A percentile compares a stretch with the other conserved stretches of the same genome.
Evolutionary conservation across 2,888 invertebrate species (phyloP).

Genomic region (Caenorhabditis sp.): DNA sequence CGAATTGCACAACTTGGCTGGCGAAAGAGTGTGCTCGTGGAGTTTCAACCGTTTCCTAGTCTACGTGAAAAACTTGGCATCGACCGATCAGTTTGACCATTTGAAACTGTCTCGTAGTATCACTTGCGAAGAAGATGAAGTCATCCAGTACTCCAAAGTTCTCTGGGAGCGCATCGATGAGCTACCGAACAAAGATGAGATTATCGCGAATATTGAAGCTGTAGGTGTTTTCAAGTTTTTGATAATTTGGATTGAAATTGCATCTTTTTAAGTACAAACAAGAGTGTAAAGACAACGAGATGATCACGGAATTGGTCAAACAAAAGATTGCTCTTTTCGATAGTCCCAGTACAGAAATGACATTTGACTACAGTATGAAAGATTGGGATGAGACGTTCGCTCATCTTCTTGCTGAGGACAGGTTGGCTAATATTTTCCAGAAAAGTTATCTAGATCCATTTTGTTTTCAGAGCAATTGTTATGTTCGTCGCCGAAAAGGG

Average conservation of each 20-base stretch:
- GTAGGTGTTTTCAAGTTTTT: neutral
- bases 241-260: neutral
- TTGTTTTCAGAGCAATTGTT: conserved; percentile 4
- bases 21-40: conserved; percentile 11
- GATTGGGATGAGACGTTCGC: conserved; percentile 15
- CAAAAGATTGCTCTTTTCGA: conserved; percentile 2
- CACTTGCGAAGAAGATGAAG: conserved; percentile 11
- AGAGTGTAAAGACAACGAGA: conserved; percentile 3
- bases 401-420: neutral
- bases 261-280: conserved; percentile 9
- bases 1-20: conserved; percentile 9
- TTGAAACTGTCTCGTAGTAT: conserved; percentile 1
- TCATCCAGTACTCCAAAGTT: conserved; percentile 5
- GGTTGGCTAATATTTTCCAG: too few species aligned
- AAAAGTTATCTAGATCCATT: too few species aligned
- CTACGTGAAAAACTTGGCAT: conserved; percentile 12
- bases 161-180: conserved; percentile 17
- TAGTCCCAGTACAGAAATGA: neutral
- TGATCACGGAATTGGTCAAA: conserved; percentile 4
- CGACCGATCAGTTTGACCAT: conserved; percentile 10
- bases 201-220: conserved; percentile 7
- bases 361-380: neutral
- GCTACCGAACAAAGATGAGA: conserved; percentile 11
- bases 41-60: conserved; percentile 18
- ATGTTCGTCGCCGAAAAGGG: neutral